Percentiles rank a stretch among this genome's conserved stretches.
These are phyloP conservation scores for Mylabris phalerata DNA, from an alignment of 1,140 invertebrate species.

Conservation along the genomic window DNA sequence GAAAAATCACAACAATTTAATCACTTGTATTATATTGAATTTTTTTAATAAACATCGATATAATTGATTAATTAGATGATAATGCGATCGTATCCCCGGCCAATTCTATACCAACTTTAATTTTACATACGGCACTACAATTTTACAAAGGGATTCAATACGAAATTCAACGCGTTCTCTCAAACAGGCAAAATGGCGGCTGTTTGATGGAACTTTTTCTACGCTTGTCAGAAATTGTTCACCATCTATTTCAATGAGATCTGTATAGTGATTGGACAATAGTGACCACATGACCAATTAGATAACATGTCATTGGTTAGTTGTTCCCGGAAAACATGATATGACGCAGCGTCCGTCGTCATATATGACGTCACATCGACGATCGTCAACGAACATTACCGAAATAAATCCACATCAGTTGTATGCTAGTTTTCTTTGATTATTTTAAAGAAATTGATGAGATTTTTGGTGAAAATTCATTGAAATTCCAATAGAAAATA, in stretches of 20 bases:
- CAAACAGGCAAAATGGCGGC: constrained; percentile 81
- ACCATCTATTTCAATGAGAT: constrained; percentile 58
- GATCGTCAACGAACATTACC: constrained; percentile 5
- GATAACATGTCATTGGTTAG: constrained; percentile 36
- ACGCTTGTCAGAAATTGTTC: constrained; percentile 79
- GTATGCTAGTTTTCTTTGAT: no score
- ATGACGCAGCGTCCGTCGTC: constrained; percentile 41
- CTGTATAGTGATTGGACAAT: constrained; percentile 48
- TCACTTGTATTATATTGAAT: constrained; percentile 35
- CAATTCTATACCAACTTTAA: constrained; percentile 33
- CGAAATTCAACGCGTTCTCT: constrained; percentile 61
- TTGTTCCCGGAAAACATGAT: constrained; percentile 41
- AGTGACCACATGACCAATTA: constrained; percentile 48
- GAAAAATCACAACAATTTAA: constrained; percentile 7
- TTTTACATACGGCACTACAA: constrained; percentile 34
- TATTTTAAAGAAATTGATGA: no score
- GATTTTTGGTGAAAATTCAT: no score
- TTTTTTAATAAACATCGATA: constrained; percentile 38
- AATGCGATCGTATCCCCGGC: constrained; percentile 30
- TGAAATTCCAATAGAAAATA: no score
- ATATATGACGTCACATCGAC: constrained; percentile 28
- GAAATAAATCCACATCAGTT: not conserved
- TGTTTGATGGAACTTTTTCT: constrained; percentile 87
- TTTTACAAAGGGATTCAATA: constrained; percentile 46
- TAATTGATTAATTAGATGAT: constrained; percentile 33